Evolutionary conservation across 2,113 vertebrate genomes (phyloP), one percentile per base, ranked within the genome.

Genomic region (Ageneiosus marmoratus): DNA sequence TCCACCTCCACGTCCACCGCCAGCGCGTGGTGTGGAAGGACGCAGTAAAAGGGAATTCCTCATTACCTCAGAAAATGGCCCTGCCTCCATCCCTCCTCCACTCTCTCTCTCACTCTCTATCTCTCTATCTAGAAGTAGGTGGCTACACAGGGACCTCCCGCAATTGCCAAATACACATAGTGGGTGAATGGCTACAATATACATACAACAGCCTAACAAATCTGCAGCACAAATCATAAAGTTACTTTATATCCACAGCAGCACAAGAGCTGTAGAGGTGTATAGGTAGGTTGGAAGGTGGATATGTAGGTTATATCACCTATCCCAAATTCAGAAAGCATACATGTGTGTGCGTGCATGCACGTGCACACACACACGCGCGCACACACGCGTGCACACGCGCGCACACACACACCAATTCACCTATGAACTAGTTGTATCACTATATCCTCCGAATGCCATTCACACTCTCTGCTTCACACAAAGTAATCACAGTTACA

Each of bases 41-140:
- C 79, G 82, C 88, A 82, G 89, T 87, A 84, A 20, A 92, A 93
- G 93, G 94, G 94, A 94, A 94, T 93, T 94, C 93, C 94, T 92
- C 80, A 92, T 93, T 93, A 93, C 91, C 89, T 93, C 91, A 93
- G 87, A 90, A 90, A 70, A 73, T 29, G n/a, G 77, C 70, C 88
- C 88, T 88, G 88, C 88, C 88, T 90, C 84, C 76, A 86, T 58
- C 86, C 87, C 89, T 75, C 79, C 50, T 76, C 73, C 73, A 34
- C 51, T 55, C 50, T 41, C 41, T 73, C 69, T 50, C 53, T 16
- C 85, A 56, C 87, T 85, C 89, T 67, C 77, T 32, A 24, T 46
- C 27, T 74, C 63, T 75, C n/a, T 75, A 20, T 81, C 62, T 48
- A 16, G 37, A 75, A 67, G 65, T 37, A 22, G 46, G 79, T 77